Conservation (phyloP, 1,140 invertebrate species). For the Ceratina australensis region DNA sequence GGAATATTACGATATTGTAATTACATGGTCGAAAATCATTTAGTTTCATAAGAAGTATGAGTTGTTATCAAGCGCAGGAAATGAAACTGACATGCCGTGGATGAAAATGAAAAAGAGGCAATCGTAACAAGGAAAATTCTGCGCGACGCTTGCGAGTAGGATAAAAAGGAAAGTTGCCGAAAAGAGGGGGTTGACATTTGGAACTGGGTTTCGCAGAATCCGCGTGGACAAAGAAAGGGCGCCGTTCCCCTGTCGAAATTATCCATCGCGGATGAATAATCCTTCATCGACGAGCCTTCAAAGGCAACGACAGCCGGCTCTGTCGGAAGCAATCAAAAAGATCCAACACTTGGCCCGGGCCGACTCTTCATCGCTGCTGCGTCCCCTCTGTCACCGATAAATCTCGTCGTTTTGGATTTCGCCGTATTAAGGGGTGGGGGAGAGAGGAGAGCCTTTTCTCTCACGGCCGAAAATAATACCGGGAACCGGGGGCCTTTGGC, state of each 20-base stretch:
- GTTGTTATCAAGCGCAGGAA: too few species aligned
- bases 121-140: too few species aligned
- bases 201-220: slow-evolving; percentile 16
- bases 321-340: slow-evolving; percentile 54
- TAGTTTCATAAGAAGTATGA: too few species aligned
- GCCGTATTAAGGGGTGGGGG: slow-evolving; percentile 48
- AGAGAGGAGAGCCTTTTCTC: slow-evolving; percentile 55
- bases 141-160: too few species aligned
- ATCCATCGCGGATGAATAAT: slow-evolving; percentile 50
- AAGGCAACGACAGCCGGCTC: slow-evolving; percentile 58
- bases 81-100: too few species aligned
- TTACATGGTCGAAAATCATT: too few species aligned
- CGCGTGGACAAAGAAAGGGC: slow-evolving; percentile 38
- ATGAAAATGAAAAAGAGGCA: too few species aligned
- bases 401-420: slow-evolving; percentile 64
- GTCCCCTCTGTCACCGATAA: slow-evolving; percentile 46
- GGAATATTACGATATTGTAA: too few species aligned
- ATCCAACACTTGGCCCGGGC: slow-evolving; percentile 48
- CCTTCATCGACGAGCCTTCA: slow-evolving; percentile 51
- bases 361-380: background rate
- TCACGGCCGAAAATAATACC: slow-evolving; percentile 66
- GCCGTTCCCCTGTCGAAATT: slow-evolving; percentile 25
- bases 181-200: slow-evolving; percentile 23
- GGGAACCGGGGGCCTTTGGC: slow-evolving; percentile 67
- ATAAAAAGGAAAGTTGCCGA: background rate